phyloP scores from a whole-genome alignment of 2,888 invertebrate species.

The Phania funesta region DNA sequence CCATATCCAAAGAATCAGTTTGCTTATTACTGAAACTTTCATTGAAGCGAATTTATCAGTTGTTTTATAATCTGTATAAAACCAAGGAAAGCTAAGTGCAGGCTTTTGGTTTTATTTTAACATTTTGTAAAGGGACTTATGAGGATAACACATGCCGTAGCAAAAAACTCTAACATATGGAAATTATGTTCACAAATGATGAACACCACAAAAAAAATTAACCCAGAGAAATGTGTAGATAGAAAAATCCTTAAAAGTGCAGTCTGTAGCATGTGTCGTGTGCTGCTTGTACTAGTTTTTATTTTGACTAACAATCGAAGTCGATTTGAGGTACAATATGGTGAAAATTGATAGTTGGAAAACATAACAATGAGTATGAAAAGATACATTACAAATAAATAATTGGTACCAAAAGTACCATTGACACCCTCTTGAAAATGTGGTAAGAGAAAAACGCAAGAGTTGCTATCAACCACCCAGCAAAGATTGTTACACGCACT shows the following conservation, averaged over 20 bases:
- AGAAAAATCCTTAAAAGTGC: slow-evolving; percentile 76
- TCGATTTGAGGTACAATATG: slow-evolving; percentile 22
- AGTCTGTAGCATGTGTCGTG: slow-evolving; percentile 80
- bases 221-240: not conserved
- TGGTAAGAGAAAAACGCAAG: not conserved
- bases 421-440: slow-evolving; percentile 65
- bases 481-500: not conserved
- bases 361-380: not conserved
- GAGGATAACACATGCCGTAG: too few relatives aligned
- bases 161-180: slow-evolving; percentile 74
- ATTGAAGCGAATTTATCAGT: too few relatives aligned
- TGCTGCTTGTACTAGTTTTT: slow-evolving; percentile 70
- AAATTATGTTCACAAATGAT: slow-evolving; percentile 74
- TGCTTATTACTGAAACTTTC: too few relatives aligned
- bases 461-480: not conserved
- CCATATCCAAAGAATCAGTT: too few relatives aligned
- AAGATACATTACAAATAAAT: slow-evolving; percentile 41
- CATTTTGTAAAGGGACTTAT: too few relatives aligned
- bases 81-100: too few relatives aligned
- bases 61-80: too few relatives aligned
- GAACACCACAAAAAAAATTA: slow-evolving; percentile 57
- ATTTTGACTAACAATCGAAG: slow-evolving; percentile 77
- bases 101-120: too few relatives aligned
- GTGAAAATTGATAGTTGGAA: slow-evolving; percentile 43
- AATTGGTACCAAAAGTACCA: slow-evolving; percentile 35